Evolutionary conservation across 2,797 vertebrate species (phyloP).

Genomic region (Gobionotothen gibberifrons): DNA sequence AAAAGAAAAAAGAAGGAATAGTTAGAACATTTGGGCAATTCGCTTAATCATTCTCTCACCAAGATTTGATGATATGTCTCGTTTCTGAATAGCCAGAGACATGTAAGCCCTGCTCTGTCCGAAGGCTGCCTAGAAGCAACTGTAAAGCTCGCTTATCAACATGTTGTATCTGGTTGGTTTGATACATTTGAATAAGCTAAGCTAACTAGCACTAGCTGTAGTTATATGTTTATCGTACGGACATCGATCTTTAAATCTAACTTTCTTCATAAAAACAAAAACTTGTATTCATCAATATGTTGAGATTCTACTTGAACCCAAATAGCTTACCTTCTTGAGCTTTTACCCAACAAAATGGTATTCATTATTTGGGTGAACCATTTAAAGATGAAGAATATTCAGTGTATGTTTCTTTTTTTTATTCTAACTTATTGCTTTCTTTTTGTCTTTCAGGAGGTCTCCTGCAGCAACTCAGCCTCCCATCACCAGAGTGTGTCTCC

Average conservation of each 20-base stretch:
- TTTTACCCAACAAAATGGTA: neutral
- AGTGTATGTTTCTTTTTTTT: neutral
- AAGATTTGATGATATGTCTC: no score
- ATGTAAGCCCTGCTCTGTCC: no score
- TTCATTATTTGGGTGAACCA: neutral
- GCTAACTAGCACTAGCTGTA: neutral
- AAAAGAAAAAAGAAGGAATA: constrained; percentile 1
- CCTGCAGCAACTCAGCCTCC: constrained; percentile 78
- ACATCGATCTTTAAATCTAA: neutral
- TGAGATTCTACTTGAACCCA: neutral
- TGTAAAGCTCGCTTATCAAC: no score
- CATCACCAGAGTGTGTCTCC: constrained; percentile 82
- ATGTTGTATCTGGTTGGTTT: no score
- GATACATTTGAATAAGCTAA: neutral
- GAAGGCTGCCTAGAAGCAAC: no score
- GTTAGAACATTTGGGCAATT: neutral
- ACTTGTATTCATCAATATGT: neutral
- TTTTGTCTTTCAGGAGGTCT: constrained; percentile 69
- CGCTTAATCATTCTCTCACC: no score
- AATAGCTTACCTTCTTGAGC: neutral
- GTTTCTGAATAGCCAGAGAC: no score
- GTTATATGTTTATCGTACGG: neutral
- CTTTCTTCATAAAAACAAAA: neutral
- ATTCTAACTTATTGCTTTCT: neutral
- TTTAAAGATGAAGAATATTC: neutral